phyloP scores from a whole-genome alignment of 1,140 invertebrate species.

The Drosophila cardini region DNA sequence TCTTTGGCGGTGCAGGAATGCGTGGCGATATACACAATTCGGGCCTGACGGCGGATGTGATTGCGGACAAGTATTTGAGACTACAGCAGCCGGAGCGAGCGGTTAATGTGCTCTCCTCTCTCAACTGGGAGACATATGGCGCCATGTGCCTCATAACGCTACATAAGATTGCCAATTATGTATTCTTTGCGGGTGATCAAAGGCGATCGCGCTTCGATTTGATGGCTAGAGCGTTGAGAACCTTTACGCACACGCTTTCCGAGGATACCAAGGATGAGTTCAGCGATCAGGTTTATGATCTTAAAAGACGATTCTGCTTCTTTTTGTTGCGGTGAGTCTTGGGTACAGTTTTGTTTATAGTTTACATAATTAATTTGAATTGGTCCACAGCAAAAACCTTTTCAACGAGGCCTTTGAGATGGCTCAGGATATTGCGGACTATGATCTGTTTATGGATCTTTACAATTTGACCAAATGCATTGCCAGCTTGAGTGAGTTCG shows the following conservation, averaged over 20 bases:
- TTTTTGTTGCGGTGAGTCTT: constrained; percentile 88
- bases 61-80: constrained; percentile 89
- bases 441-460: constrained; percentile 93
- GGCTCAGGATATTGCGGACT: constrained; percentile 92
- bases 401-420: constrained; percentile 94
- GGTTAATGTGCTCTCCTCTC: constrained; percentile 88
- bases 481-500: constrained; percentile 88
- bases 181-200: constrained; percentile 85
- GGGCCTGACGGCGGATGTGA: constrained; percentile 86
- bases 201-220: constrained; percentile 88
- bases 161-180: constrained; percentile 89
- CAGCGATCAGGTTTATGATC: constrained; percentile 89
- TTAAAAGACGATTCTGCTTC: constrained; percentile 92
- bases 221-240: constrained; percentile 90
- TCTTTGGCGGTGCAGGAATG: constrained; percentile 78
- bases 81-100: constrained; percentile 88
- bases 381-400: constrained; percentile 88
- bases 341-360: not conserved
- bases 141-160: constrained; percentile 88
- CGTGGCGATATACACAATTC: constrained; percentile 83
- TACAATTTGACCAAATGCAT: constrained; percentile 91
- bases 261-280: constrained; percentile 90
- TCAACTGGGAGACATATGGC: constrained; percentile 91
- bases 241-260: constrained; percentile 88
- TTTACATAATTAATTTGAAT: not conserved